Conservation (phyloP, 2,113 vertebrate species). For the Ammodytes dubius region DNA sequence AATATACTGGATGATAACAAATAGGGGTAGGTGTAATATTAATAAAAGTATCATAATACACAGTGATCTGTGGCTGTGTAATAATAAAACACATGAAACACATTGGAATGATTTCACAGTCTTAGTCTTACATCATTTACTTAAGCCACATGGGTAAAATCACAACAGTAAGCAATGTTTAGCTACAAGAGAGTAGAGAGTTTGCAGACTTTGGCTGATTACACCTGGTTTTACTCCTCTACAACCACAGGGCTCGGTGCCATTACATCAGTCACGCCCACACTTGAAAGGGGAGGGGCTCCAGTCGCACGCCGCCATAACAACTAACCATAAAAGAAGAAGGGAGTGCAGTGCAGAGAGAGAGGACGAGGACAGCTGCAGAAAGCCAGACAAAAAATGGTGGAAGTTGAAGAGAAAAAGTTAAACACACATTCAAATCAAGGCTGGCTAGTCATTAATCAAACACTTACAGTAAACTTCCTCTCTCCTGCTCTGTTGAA, state of each 20-base stretch:
- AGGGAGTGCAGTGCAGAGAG: neutral
- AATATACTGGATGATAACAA: neutral
- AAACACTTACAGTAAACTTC: slow-evolving; percentile 26
- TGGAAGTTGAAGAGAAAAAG: slow-evolving; percentile 3
- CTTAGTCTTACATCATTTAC: neutral
- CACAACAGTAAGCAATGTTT: neutral
- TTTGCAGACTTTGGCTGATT: neutral
- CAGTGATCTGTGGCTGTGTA: neutral
- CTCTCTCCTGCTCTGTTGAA: slow-evolving; percentile 4
- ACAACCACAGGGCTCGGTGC: slow-evolving; percentile 24
- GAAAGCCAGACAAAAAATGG: neutral
- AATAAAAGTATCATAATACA: neutral
- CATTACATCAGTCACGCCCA: slow-evolving; percentile 37
- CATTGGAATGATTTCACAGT: neutral
- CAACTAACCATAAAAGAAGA: slow-evolving; percentile 19
- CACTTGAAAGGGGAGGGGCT: slow-evolving; percentile 4
- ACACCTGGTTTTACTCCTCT: neutral
- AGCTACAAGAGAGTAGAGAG: neutral
- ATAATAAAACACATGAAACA: neutral
- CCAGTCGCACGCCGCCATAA: neutral
- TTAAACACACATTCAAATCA: neutral
- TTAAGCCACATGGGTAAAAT: neutral
- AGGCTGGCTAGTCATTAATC: slow-evolving; percentile 13
- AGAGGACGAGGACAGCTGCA: neutral
- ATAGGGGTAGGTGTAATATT: slow-evolving; percentile 1